Percentiles rank a stretch among this genome's conserved stretches.
These are phyloP conservation scores for Merops nubicus DNA, from an alignment of 2,113 vertebrate genomes.

Conservation along the genomic window DNA sequence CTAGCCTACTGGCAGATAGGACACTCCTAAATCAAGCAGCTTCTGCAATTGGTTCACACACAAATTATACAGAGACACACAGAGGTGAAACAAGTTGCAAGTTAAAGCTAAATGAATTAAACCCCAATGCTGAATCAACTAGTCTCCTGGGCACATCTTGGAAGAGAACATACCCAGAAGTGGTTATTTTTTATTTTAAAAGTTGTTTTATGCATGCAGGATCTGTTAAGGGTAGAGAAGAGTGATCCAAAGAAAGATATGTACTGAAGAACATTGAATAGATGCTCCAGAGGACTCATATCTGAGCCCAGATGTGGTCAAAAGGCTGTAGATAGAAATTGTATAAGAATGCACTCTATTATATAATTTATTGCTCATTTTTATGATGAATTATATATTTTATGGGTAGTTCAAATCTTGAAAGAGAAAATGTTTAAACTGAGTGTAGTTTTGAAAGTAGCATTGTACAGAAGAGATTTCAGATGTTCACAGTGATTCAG, in stretches of 20 bases:
- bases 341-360: neutral
- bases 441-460: neutral
- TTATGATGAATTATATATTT: neutral
- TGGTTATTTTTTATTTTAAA: neutral
- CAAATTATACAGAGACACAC: neutral
- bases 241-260: neutral
- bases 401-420: neutral
- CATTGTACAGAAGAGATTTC: neutral
- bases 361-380: neutral
- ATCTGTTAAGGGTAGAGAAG: neutral
- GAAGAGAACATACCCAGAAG: neutral
- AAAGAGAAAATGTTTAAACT: neutral
- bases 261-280: neutral
- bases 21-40: neutral
- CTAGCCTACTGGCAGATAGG: neutral
- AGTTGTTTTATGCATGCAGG: neutral
- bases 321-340: neutral
- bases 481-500: neutral
- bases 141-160: neutral
- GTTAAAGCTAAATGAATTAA: neutral
- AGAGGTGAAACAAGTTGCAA: neutral
- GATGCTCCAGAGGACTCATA: neutral
- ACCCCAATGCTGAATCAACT: neutral
- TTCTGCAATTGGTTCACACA: neutral
- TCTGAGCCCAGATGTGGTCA: neutral